Conservation (phyloP, 2,113 vertebrate genomes). For the Pygoscelis adeliae region DNA sequence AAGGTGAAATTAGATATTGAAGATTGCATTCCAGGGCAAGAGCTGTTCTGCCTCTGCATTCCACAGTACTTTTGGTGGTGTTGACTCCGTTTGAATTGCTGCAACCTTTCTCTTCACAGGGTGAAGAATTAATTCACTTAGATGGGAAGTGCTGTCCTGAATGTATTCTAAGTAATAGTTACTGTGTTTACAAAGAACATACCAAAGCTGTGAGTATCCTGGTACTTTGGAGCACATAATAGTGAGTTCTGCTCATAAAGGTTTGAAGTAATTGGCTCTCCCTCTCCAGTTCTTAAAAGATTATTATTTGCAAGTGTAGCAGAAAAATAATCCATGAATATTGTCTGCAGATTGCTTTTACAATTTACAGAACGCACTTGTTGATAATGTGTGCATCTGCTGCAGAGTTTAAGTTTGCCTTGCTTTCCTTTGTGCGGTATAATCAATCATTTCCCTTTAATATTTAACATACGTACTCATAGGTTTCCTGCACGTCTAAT, state of each 20-base stretch:
- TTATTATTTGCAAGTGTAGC: background rate
- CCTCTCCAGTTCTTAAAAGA: background rate
- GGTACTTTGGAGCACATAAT: background rate
- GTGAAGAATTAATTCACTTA: constrained; percentile 83
- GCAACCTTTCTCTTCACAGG: constrained; percentile 73
- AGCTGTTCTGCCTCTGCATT: constrained; percentile 36
- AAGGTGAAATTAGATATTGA: constrained; percentile 49
- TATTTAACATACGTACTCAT: background rate
- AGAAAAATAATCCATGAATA: background rate
- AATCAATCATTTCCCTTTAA: background rate
- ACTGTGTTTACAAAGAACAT: constrained; percentile 79
- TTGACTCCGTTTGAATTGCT: constrained; percentile 5
- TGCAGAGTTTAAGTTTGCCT: background rate
- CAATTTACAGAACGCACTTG: background rate
- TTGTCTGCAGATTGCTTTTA: background rate
- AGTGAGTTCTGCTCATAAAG: background rate
- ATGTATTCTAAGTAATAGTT: constrained; percentile 75
- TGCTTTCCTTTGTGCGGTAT: background rate
- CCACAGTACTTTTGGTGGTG: background rate
- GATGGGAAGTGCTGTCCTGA: constrained; percentile 90
- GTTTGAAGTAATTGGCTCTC: background rate
- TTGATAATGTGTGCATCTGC: background rate
- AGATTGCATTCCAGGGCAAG: constrained; percentile 42
- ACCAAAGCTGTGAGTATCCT: constrained; percentile 81
- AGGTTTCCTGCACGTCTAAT: background rate